Base-by-base conservation (phyloP, 2,888 invertebrate genomes). In the Dynastes tityus region DNA sequence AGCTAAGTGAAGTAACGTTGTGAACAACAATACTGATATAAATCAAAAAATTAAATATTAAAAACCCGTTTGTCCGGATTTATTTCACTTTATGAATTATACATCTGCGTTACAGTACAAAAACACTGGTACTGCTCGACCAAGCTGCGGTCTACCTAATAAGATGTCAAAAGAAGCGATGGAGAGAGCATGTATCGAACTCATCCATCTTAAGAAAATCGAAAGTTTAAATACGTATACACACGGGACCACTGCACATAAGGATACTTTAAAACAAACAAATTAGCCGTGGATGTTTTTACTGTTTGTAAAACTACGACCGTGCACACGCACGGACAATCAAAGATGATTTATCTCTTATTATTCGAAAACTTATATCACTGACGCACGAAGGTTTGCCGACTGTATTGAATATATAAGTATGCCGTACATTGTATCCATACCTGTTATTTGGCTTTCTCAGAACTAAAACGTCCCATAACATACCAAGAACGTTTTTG, bases 281-380 rank as follows among this genome's bases (percentile, higher is more conserved):
- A 87, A 87, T 88, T 87, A 87, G 84, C 84, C 82, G 81, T 80
- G 80, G 84, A 85, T 86, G 85, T 84, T 85, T 85, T 84, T 86
- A 68, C 68, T 84, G 82, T 83, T 84, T 82, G 75, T 80, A 78
- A 81, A 82, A 76, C 40, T 37, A 67, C 51, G 58, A 40, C 67
- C 68, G 27, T 61, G 11, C 73, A 80, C 84, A 84, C 84, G 84
- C 84, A 85, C 83, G 81, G 82, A 83, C 83, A 84, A 85, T 85
- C 84, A 83, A 83, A 83, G 75, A 82, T 85, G 84, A 87, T 85
- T 87, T 86, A 87, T 84, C 78, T 81, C 84, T 85, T 84, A 84
- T 87, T 87, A 85, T 82, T 82, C 45, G 83, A 80, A 84, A 84
- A 85, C 84, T 84, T 82, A 83, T 85, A 85, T 85, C 85, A 85